Evolutionary conservation across 2,888 invertebrate species (phyloP).

Genomic region (Lydus trimaculatus): DNA sequence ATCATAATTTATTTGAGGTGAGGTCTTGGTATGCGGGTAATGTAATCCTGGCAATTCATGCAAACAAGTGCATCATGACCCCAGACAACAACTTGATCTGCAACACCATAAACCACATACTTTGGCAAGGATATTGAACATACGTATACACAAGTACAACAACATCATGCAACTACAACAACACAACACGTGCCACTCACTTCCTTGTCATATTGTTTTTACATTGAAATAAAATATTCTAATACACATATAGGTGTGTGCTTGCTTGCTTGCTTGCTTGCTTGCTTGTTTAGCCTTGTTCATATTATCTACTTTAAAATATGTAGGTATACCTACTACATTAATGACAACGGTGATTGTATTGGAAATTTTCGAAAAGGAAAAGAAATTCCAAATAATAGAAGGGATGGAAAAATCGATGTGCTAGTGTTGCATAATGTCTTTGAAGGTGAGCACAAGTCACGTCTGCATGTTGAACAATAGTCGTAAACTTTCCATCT

Average conservation of each 20-base stretch:
- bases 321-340: no score
- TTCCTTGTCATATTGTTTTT: conserved; percentile 22
- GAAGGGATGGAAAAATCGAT: not conserved
- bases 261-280: no score
- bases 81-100: conserved; percentile 41
- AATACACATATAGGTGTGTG: not conserved
- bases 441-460: conserved; percentile 39
- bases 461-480: conserved; percentile 45
- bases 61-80: conserved; percentile 43
- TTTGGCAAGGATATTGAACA: conserved; percentile 41
- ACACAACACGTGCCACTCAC: conserved; percentile 24
- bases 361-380: not conserved
- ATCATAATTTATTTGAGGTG: conserved; percentile 35
- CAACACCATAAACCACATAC: conserved; percentile 41
- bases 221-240: conserved; percentile 12
- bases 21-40: conserved; percentile 40
- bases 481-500: conserved; percentile 47
- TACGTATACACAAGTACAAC: conserved; percentile 8
- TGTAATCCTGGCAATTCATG: conserved; percentile 34
- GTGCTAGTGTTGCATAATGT: not conserved
- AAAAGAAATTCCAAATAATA: not conserved
- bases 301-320: no score
- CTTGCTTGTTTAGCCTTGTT: not conserved
- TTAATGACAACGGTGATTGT: not conserved
- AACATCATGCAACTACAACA: not conserved